Evolutionary conservation across 2,113 vertebrate species (phyloP).

Genomic region (Meleagris gallopavo): DNA sequence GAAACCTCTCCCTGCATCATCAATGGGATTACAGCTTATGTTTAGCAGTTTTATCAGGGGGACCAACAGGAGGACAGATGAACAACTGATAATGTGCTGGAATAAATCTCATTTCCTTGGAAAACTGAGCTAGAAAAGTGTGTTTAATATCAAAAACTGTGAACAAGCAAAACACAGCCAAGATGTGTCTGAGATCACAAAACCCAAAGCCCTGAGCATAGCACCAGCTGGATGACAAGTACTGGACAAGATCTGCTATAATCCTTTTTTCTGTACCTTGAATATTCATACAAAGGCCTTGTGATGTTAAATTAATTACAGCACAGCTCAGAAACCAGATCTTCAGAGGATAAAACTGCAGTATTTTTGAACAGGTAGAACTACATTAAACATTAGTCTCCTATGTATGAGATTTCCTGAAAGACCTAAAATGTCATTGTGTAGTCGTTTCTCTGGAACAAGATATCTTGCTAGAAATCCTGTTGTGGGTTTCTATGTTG

Average conservation of each 20-base stretch:
- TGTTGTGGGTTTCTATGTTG: not conserved
- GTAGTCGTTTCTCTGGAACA: not conserved
- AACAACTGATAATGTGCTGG: not conserved
- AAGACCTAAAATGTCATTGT: constrained; percentile 20
- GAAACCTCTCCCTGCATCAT: not conserved
- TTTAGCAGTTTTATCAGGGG: not conserved
- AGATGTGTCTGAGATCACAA: no score
- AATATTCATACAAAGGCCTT: not conserved
- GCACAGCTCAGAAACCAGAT: not conserved
- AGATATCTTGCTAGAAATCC: not conserved
- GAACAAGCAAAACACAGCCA: not conserved
- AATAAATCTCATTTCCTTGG: not conserved
- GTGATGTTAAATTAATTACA: not conserved
- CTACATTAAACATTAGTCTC: not conserved
- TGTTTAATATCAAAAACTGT: not conserved
- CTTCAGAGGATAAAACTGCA: not conserved
- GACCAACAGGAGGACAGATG: not conserved
- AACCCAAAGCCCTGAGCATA: not conserved
- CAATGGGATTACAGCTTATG: not conserved
- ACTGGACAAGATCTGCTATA: not conserved
- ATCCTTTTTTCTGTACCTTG: not conserved
- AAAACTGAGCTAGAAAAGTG: not conserved
- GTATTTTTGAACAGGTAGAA: not conserved
- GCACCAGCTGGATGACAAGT: not conserved
- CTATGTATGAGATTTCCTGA: not conserved